Base-by-base conservation (phyloP, 2,888 invertebrate species). In the Drosophila multiciliata region DNA sequence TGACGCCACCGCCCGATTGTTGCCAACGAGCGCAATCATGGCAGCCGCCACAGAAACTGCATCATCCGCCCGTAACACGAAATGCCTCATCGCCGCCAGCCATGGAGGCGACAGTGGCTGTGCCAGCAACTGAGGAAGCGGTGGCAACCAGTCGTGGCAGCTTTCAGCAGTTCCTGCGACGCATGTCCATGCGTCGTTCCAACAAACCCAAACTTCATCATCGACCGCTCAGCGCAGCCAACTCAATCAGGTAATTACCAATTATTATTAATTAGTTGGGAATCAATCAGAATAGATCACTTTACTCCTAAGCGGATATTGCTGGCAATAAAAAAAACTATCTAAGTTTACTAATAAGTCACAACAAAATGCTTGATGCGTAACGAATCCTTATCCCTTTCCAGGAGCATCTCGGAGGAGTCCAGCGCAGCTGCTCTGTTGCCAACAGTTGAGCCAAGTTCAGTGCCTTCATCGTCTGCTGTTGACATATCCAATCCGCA, bases 1-100 rank as follows among this genome's bases (percentile, higher is more conserved):
- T n/a, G 2, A 64, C 63, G 7, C 60, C 75, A 33, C 57, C 71
- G 33, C 36, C 35, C 0, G 75, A 70, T 17, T 23, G 42, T 17
- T 20, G 29, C 32, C 68, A 86, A 17, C 90, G 93, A 7, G 89
- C 90, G 0, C 92, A 91, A 54, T 93, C 93, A 2, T 91, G 93
- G 89, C 93, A 93, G 68, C 90, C 92, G 73, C 75, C 82, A 73
- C 68, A 66, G 40, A 67, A 72, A 42, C 33, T 63, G 26, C 72
- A 80, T 65, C 93, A 94, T 69, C 91, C 92, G 48, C 92, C 93
- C 1, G 93, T 95, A 48, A 89, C 93, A 20, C 92, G 94, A 33
- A 94, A 94, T 82, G 93, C 90, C 33, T 94, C 94, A 15, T 94
- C 94, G 11, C 94, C 94, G 1, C 93, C 93, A 8, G 89, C 90